Conservation (phyloP, 2,797 vertebrate species). For the Mormyrops attenuatus region DNA sequence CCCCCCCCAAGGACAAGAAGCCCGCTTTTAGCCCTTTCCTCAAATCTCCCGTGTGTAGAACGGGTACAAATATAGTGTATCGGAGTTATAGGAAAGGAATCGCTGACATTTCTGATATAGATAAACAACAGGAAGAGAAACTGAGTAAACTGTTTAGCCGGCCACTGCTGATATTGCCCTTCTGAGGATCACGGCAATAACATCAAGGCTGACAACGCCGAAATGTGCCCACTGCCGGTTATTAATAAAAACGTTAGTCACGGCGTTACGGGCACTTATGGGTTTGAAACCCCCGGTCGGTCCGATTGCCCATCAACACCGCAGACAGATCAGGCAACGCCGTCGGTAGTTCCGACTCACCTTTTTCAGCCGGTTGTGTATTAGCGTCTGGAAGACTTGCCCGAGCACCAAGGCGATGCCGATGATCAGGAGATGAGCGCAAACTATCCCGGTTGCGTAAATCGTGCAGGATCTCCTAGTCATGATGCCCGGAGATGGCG, state of each 20-base stretch:
- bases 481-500: constrained; percentile 44
- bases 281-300: not conserved
- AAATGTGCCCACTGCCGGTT: not conserved
- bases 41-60: not conserved
- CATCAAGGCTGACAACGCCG: not conserved
- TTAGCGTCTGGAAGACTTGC: constrained; percentile 74
- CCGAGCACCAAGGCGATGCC: constrained; percentile 71
- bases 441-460: constrained; percentile 70
- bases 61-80: not conserved
- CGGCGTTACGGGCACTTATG: not conserved
- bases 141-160: not conserved
- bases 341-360: constrained; percentile 43
- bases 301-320: not conserved
- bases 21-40: not conserved
- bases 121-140: not conserved
- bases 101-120: not conserved
- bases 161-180: not conserved
- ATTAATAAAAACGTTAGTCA: not conserved
- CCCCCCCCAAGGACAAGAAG: not conserved
- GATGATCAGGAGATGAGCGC: constrained; percentile 66
- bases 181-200: not conserved
- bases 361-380: constrained; percentile 67
- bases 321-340: not conserved
- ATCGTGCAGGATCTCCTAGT: constrained; percentile 70
- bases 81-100: not conserved